A percentile compares a stretch with the other conserved stretches of the same genome.
These are phyloP conservation scores for Neomorphus geoffroyi DNA, from an alignment of 2,797 vertebrate species.

Conservation along the genomic window DNA sequence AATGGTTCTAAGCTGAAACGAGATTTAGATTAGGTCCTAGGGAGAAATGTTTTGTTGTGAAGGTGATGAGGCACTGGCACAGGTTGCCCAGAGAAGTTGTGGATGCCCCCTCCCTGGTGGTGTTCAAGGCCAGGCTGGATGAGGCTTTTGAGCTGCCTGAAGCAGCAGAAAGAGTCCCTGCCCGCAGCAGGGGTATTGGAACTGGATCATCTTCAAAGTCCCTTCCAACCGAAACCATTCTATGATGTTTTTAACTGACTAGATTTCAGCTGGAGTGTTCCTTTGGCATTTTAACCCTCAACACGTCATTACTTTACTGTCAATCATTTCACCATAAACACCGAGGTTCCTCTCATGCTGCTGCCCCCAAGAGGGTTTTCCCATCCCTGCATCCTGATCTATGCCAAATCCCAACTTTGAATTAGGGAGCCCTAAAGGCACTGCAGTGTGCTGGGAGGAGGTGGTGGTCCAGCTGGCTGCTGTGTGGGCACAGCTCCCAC, in stretches of 20 bases:
- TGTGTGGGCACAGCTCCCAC: fast-evolving
- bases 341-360: background rate
- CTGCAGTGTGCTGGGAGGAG: fast-evolving
- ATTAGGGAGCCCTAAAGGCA: fast-evolving
- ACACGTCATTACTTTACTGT: background rate
- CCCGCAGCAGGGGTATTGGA: too few relatives aligned
- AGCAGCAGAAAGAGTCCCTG: too few relatives aligned
- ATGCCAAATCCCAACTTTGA: background rate
- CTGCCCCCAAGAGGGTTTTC: background rate
- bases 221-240: too few relatives aligned
- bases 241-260: background rate
- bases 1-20: too few relatives aligned
- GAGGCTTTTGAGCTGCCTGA: too few relatives aligned
- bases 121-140: too few relatives aligned
- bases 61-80: too few relatives aligned
- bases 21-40: too few relatives aligned
- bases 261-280: background rate
- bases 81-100: too few relatives aligned
- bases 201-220: too few relatives aligned
- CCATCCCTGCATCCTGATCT: background rate
- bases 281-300: background rate
- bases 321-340: background rate
- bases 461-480: background rate
- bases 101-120: too few relatives aligned
- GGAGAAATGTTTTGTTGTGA: too few relatives aligned